phyloP scores from a whole-genome alignment of 2,888 invertebrate species.

The Acrobasis consociella region DNA sequence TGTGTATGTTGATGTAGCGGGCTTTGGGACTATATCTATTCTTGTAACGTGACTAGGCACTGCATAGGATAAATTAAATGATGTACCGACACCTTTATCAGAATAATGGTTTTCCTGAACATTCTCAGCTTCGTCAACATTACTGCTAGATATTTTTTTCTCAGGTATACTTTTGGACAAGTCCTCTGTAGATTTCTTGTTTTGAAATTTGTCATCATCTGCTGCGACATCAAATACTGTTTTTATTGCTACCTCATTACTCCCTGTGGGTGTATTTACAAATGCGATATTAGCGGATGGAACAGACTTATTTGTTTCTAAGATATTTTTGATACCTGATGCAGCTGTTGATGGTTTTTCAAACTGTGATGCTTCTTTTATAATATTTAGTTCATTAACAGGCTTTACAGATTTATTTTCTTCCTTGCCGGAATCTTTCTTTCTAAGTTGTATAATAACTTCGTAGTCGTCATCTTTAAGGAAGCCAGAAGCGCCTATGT shows the following conservation, averaged over 20 bases:
- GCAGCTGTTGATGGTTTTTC: not conserved
- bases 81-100: constrained; percentile 50
- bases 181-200: not conserved
- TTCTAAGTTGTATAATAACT: constrained; percentile 71
- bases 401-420: constrained; percentile 30
- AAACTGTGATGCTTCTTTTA: not conserved
- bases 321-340: not conserved
- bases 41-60: constrained; percentile 39
- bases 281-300: not conserved
- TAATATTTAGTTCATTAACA: constrained; percentile 23
- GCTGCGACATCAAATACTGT: not conserved
- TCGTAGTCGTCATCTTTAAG: constrained; percentile 70
- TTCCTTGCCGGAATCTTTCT: constrained; percentile 51
- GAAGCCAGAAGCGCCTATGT: constrained; percentile 65
- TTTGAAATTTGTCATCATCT: not conserved
- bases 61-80: constrained; percentile 43
- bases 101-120: constrained; percentile 30
- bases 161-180: not conserved
- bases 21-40: constrained; percentile 41
- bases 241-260: not conserved
- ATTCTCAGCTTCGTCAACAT: not conserved
- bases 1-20: constrained; percentile 64
- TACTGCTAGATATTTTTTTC: constrained; percentile 2
- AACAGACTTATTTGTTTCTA: not conserved
- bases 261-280: not conserved